These are phyloP conservation scores for Stenolophus ochropezus DNA, from an alignment of 2,888 invertebrate genomes.

Conservation along the genomic window DNA sequence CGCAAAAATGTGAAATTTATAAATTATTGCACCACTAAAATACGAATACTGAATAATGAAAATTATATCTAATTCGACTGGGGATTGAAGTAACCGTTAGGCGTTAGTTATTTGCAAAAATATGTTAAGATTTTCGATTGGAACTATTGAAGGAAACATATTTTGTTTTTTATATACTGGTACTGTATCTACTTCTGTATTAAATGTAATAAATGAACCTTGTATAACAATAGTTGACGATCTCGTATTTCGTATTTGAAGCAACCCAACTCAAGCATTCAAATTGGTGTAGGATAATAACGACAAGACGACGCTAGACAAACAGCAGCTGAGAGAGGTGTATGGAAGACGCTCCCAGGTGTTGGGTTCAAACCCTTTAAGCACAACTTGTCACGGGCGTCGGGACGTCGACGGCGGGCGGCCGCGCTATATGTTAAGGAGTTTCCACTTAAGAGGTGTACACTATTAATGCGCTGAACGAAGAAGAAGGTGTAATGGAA, in stretches of 20 bases:
- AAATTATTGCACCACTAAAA: no score
- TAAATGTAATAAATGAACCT: no score
- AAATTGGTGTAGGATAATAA: not conserved
- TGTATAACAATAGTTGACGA: not conserved
- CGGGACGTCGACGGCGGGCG: not conserved
- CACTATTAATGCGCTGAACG: conserved; percentile 59
- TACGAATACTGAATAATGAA: no score
- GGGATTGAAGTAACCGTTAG: no score
- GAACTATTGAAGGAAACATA: no score
- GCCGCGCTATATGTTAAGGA: conserved; percentile 52
- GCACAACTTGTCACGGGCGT: conserved; percentile 8
- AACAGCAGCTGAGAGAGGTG: not conserved
- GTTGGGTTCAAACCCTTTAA: conserved; percentile 40
- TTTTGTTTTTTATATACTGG: no score
- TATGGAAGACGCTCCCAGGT: not conserved
- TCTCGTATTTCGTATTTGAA: not conserved
- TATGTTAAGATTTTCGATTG: no score
- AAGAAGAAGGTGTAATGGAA: conserved; percentile 60
- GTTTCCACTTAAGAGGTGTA: conserved; percentile 60
- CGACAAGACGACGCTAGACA: not conserved
- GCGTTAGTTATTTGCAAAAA: no score
- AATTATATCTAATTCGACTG: no score
- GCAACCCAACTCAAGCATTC: not conserved
- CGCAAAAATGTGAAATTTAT: no score
- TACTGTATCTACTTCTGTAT: no score